Base-by-base conservation (phyloP, 1,140 invertebrate genomes). In the Lasioglossum albipes region DNA sequence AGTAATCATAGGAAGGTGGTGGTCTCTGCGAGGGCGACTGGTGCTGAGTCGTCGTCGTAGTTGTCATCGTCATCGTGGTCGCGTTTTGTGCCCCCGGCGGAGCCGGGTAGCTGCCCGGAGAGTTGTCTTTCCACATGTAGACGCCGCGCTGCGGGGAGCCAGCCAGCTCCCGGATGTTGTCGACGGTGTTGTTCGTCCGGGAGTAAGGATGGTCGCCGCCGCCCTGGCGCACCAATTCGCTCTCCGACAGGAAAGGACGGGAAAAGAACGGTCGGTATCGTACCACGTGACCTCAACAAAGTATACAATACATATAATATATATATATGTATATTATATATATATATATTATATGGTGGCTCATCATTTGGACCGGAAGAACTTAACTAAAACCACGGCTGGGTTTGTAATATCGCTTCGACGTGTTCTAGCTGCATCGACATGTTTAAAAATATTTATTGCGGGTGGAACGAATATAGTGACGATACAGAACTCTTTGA, bases 111-210 rank as follows among this genome's bases (percentile, higher is more conserved):
- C 88, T 90, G 86, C 91, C 89, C 52, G 94, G 90, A 54, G 96
- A 96, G 31, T 95, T 96, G 90, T 97, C 97, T 89, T 97, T 97
- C 97, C 96, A 97, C 92, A 96, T 95, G 91, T 97, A 97, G 61
- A 96, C 95, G 75, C 97, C 96, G 41, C 96, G 95, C 89, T 97
- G 97, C 13, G 97, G 97, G 49, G 96, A 97, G 42, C 96, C 96
- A 0, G 97, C 97, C 76, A 98, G 94, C 88, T 98, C 97, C 52
- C 97, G 94, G 81, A 95, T 95, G 84, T 94, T 94, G 84, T 95
- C 95, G 20, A 94, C 94, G 7, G 94, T 94, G 79, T 94, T 94
- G 81, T 94, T 94, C 6, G 93, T 94, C 20, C 94, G 89, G 12
- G 94, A 90, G 71, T 94, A 94, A 10, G 92, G 90, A 66, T 94